A percentile compares a stretch with the other conserved stretches of the same genome.
Conservation (phyloP, 1,140 invertebrate genomes). For the Homarus americanus region DNA sequence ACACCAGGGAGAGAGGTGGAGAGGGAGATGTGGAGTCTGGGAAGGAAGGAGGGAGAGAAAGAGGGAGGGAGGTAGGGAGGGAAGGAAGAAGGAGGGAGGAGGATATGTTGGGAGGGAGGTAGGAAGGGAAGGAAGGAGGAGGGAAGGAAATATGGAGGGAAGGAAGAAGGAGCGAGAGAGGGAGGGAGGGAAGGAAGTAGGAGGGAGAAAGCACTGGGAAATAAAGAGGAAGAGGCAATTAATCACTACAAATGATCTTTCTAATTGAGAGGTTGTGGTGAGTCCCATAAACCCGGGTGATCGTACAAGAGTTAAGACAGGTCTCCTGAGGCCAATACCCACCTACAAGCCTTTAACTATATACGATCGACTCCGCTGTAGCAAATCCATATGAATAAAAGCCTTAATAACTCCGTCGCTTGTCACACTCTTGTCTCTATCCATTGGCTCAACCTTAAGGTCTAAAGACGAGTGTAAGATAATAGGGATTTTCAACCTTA, state of each 20-base stretch:
- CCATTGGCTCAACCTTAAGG: conserved; percentile 7
- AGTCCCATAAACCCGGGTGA: conserved; percentile 52
- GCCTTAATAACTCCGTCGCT: conserved; percentile 52
- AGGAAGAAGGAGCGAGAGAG: conserved; percentile 10
- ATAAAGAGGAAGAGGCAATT: conserved; percentile 55
- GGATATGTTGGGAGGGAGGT: no score
- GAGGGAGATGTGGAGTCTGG: no score
- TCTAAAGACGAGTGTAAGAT: conserved; percentile 12
- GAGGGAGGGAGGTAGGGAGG: conserved; percentile 17
- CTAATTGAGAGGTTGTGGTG: conserved; percentile 66
- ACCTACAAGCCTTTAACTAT: conserved; percentile 16
- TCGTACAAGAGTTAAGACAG: conserved; percentile 34
- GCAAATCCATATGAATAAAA: conserved; percentile 53
- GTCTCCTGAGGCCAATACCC: conserved; percentile 22
- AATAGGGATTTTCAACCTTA: conserved; percentile 41
- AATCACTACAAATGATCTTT: conserved; percentile 68
- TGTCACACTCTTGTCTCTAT: conserved; percentile 33
- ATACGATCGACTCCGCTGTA: conserved; percentile 45
- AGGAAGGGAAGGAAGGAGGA: conserved; percentile 40
- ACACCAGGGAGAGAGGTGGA: background rate
- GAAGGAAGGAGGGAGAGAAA: background rate
- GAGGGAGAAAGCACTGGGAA: conserved; percentile 22
- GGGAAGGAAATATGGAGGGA: background rate
- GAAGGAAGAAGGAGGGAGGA: background rate
- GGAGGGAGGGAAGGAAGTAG: conserved; percentile 10